phyloP scores from a whole-genome alignment of 2,113 vertebrate genomes.

The Gnathochromis pfefferi region DNA sequence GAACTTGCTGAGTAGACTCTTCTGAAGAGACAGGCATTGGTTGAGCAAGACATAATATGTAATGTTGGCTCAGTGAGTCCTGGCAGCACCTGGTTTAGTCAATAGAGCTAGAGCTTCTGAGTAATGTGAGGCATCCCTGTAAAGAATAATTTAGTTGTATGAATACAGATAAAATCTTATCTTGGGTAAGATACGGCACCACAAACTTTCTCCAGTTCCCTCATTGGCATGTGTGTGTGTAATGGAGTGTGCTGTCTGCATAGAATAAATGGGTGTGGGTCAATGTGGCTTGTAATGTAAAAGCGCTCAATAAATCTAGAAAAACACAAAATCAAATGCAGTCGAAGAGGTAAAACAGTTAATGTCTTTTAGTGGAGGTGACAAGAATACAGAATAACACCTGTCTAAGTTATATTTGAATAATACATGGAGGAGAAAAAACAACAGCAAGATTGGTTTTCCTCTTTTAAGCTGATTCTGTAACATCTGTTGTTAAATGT shows the following conservation, averaged over 20 bases:
- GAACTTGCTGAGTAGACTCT: neutral
- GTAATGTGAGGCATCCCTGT: neutral
- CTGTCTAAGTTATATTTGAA: neutral
- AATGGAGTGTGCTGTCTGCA: neutral
- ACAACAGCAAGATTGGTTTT: neutral
- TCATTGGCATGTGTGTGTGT: neutral
- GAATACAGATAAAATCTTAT: neutral
- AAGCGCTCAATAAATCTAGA: neutral
- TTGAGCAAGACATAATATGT: neutral
- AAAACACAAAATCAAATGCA: neutral
- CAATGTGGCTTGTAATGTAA: neutral
- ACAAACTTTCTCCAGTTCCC: neutral
- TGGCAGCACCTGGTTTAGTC: neutral
- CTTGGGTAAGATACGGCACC: neutral
- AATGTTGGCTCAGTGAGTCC: neutral
- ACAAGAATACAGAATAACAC: neutral
- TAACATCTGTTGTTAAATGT: conserved; percentile 21
- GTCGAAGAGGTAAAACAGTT: neutral
- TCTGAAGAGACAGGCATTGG: neutral
- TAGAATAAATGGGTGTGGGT: neutral
- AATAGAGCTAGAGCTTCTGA: neutral
- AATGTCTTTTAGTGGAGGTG: neutral
- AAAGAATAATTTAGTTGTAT: neutral
- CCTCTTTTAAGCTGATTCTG: neutral
- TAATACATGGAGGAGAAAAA: neutral